These are phyloP conservation scores for Ostrea denselamellosa DNA, from an alignment of 1,140 invertebrate genomes.

Conservation along the genomic window DNA sequence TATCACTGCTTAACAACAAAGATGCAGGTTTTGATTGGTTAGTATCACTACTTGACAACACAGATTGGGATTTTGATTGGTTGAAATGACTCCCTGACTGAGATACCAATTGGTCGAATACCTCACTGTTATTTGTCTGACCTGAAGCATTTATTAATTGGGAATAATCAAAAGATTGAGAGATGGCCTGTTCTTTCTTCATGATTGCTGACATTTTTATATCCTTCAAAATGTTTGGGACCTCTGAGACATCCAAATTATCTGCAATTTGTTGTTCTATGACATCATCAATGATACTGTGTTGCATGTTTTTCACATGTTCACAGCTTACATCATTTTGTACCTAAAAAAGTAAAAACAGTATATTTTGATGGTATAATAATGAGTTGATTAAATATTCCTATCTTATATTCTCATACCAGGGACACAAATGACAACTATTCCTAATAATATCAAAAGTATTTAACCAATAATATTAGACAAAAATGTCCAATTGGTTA, in stretches of 20 bases:
- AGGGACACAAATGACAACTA: too few species aligned
- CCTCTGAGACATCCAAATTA: background rate
- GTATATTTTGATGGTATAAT: too few species aligned
- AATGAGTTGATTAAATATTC: too few species aligned
- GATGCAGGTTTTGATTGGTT: background rate
- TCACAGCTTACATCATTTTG: too few species aligned
- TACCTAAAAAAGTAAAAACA: too few species aligned
- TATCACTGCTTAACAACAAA: too few species aligned
- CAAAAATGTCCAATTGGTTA: too few species aligned
- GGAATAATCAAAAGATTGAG: background rate
- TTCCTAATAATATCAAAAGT: too few species aligned
- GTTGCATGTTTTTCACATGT: too few species aligned
- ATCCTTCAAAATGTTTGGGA: background rate
- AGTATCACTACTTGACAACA: background rate
- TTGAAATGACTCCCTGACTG: background rate
- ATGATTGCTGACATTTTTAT: background rate
- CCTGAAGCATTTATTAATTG: conserved; percentile 7
- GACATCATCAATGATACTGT: background rate
- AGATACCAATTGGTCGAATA: background rate
- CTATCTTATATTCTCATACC: too few species aligned
- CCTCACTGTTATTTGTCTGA: background rate
- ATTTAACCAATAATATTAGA: too few species aligned
- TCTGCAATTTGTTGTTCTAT: background rate
- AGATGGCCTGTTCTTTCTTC: background rate
- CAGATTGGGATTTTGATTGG: background rate